These are phyloP conservation scores for Napeogenes sylphis DNA, from an alignment of 2,888 invertebrate species.

Conservation along the genomic window DNA sequence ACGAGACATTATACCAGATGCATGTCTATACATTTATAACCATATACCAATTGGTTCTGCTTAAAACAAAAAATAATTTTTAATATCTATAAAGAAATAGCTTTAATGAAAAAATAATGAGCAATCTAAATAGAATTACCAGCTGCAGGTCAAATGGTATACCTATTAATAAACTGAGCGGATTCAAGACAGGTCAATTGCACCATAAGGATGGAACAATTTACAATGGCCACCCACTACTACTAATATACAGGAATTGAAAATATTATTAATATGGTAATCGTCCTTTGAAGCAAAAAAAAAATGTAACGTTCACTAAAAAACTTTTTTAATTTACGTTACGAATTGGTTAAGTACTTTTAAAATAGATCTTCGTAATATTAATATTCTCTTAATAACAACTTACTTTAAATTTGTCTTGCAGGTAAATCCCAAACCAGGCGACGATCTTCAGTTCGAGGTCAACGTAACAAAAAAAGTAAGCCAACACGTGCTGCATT, in stretches of 20 bases:
- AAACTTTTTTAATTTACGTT: not conserved
- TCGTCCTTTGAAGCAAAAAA: not conserved
- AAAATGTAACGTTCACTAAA: too few species aligned
- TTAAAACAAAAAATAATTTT: too few species aligned
- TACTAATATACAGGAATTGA: conserved; percentile 13
- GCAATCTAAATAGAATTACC: too few species aligned
- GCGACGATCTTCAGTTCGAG: conserved; percentile 79
- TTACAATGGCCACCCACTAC: conserved; percentile 28
- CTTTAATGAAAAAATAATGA: too few species aligned
- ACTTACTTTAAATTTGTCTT: conserved; percentile 34
- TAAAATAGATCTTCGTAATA: not conserved
- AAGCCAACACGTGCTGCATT: conserved; percentile 38
- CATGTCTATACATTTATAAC: conserved; percentile 12
- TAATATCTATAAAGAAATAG: too few species aligned
- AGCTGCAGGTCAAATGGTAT: conserved; percentile 9
- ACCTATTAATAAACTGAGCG: conserved; percentile 12
- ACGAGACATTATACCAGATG: conserved; percentile 10
- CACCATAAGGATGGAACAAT: conserved; percentile 28
- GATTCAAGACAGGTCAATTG: conserved; percentile 20
- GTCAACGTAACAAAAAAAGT: conserved; percentile 74
- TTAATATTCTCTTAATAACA: not conserved
- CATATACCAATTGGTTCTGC: not conserved
- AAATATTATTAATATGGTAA: conserved; percentile 9
- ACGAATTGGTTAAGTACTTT: not conserved
- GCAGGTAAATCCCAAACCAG: conserved; percentile 78